Evolutionary conservation across 2,113 vertebrate species (phyloP).

Genomic region (Chionodraco myersi): DNA sequence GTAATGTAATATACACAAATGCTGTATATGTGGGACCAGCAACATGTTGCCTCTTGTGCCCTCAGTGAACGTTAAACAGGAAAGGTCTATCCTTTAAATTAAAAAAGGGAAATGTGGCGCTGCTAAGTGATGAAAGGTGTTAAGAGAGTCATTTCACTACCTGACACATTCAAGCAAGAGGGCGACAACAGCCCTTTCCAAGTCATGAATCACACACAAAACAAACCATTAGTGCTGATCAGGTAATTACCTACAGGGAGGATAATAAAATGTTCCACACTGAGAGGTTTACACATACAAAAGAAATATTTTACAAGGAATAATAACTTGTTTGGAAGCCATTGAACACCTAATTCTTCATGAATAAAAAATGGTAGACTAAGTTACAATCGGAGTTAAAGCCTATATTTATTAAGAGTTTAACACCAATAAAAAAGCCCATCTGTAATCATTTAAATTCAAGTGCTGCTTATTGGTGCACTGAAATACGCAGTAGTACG

Average conservation of each 20-base stretch:
- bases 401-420: neutral
- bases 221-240: slow-evolving; percentile 42
- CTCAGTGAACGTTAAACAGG: neutral
- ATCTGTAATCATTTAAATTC: neutral
- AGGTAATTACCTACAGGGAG: slow-evolving; percentile 16
- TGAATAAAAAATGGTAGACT: neutral
- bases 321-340: neutral
- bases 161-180: slow-evolving; percentile 28
- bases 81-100: slow-evolving; percentile 13
- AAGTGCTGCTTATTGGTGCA: neutral
- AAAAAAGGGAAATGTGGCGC: neutral
- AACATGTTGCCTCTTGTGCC: neutral
- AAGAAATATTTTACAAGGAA: neutral
- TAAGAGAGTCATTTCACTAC: slow-evolving; percentile 37
- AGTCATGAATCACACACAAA: slow-evolving; percentile 48
- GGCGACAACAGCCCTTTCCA: slow-evolving; percentile 16
- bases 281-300: slow-evolving; percentile 6
- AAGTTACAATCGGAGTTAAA: neutral
- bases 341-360: neutral
- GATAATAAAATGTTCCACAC: slow-evolving; percentile 16
- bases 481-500: no score
- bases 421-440: neutral
- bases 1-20: no score
- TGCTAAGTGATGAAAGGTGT: slow-evolving; percentile 14
- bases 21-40: neutral